Evolutionary conservation across 2,888 invertebrate species (phyloP).

Genomic region (Drosophila nigricruria): DNA sequence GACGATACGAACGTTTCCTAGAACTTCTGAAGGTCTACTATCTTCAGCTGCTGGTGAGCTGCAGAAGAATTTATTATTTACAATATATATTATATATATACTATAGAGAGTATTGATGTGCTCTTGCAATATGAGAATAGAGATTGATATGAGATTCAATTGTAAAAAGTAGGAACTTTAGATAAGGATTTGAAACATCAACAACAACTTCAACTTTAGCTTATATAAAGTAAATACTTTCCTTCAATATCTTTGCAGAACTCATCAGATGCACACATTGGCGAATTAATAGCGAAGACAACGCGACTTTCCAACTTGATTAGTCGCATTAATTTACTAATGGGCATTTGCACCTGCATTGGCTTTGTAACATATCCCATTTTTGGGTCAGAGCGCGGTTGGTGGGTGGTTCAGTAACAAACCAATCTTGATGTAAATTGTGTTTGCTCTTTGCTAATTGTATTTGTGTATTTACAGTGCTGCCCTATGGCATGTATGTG

Average conservation of each 20-base stretch:
- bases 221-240: too few species aligned
- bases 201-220: too few species aligned
- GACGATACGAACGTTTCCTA: conserved; percentile 70
- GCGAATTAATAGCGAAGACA: conserved; percentile 56
- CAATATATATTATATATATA: not conserved
- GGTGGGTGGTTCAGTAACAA: not conserved
- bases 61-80: not conserved
- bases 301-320: conserved; percentile 62
- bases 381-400: conserved; percentile 71
- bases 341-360: conserved; percentile 72
- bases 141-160: too few species aligned
- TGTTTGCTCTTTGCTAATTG: not conserved
- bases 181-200: too few species aligned
- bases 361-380: conserved; percentile 76
- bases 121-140: too few species aligned
- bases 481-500: conserved; percentile 77
- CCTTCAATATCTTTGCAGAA: too few species aligned
- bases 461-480: conserved; percentile 52
- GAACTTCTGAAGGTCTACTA: conserved; percentile 63
- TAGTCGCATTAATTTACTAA: conserved; percentile 69
- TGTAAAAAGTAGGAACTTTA: too few species aligned
- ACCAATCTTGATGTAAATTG: not conserved
- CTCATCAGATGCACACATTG: conserved; percentile 47
- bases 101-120: too few species aligned
- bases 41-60: conserved; percentile 63